phyloP scores from a whole-genome alignment of 37 sponge, comb jelly and placozoan species.

The Chondrilla cf. caribensis region DNA sequence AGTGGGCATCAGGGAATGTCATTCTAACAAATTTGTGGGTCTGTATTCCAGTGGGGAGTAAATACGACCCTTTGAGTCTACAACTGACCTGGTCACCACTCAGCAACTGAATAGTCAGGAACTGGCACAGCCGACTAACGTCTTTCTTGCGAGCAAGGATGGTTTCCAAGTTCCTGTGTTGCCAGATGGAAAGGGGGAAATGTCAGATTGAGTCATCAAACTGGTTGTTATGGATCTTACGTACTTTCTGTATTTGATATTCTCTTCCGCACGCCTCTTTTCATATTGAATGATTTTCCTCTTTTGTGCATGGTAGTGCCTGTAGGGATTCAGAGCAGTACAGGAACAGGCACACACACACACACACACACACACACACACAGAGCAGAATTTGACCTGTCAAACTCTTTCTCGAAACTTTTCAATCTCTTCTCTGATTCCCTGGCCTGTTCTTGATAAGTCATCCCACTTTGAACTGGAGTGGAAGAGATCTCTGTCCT shows the following conservation, averaged over 20 bases:
- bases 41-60: too few relatives aligned
- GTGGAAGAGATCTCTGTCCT: slow-evolving; percentile 62
- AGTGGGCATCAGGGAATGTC: too few relatives aligned
- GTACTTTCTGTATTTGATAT: slow-evolving; percentile 1
- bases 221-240: neutral
- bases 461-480: neutral
- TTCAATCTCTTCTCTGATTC: neutral
- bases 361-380: neutral
- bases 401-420: neutral
- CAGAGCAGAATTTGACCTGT: neutral
- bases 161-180: slow-evolving; percentile 38
- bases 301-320: neutral
- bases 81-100: slow-evolving; percentile 7
- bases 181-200: neutral
- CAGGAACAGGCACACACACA: neutral
- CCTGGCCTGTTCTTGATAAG: neutral
- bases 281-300: slow-evolving; percentile 4
- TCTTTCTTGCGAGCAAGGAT: slow-evolving; percentile 48
- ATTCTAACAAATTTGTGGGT: too few relatives aligned
- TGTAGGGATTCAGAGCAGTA: neutral
- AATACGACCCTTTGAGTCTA: too few relatives aligned
- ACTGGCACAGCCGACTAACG: slow-evolving; percentile 49
- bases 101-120: slow-evolving; percentile 29
- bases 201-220: neutral
- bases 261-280: neutral